Base-by-base conservation (phyloP, 2,888 invertebrate species). In the Augochlorella aurata region DNA sequence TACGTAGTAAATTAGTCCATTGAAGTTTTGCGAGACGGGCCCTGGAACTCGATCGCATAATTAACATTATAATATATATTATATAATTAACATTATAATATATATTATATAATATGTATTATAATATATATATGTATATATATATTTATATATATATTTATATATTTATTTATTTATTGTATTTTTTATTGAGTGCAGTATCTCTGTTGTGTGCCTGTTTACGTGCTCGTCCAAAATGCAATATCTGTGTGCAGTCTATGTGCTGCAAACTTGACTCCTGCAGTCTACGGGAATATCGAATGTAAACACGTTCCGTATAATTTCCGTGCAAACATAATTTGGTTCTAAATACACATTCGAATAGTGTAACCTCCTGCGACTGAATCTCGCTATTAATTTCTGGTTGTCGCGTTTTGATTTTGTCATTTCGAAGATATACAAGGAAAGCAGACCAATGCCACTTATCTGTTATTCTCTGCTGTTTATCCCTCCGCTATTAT, bases 291-390 rank as follows among this genome's bases (percentile, higher is more conserved):
- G 50, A 68, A 78, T 68, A 68, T 68, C 29, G 50, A 63, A 75
- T 44, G 75, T 50, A 77, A 77, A 77, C 61, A 75, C 45, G 45
- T 49, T 63, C 45, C 45, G 14, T 12, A 38, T 75, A 75, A 69
- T 68, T 63, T 68, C 76, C 52, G 47, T 66, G 47, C 54, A 74
- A 77, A 77, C 29, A 66, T 44, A 47, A 66, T 74, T 74, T 74
- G 21, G 7, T 38, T 52, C 74, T 66, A 74, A 74, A 74, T 66
- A 77, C 74, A 77, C 52, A 47, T 66, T 38, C 54, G 65, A 54
- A 18, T 45, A 12, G 7, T 38, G 21, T 21, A 38, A n/a, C 24
- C 9, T 18, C 21, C 16, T 52, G n/a, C 52, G 49, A 29, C 44
- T 68, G n/a, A 24, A 44, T 50, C 50, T 78, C 45, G n/a, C 24